A percentile compares a stretch with the other conserved stretches of the same genome.
phyloP scores from a whole-genome alignment of 2,113 vertebrate genomes.

The Hirundichthys speculiger region DNA sequence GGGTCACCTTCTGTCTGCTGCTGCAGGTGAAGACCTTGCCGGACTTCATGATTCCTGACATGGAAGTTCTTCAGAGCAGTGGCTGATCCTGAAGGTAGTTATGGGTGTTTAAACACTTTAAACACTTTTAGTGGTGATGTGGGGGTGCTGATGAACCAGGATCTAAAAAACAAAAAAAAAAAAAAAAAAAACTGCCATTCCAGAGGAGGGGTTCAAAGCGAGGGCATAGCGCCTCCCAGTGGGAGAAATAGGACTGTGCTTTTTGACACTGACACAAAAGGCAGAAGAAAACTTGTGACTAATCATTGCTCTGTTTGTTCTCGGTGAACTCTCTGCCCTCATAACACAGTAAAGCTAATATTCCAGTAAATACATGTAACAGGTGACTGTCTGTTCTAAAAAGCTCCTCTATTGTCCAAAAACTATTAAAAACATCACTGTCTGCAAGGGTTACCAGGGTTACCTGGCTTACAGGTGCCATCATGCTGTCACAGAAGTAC shows the following conservation, averaged over 20 bases:
- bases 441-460: no score
- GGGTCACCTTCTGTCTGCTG: constrained; percentile 34
- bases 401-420: no score
- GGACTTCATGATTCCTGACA: constrained; percentile 8
- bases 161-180: background rate
- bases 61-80: constrained; percentile 3
- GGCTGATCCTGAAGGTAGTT: constrained; percentile 21
- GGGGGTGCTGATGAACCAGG: constrained; percentile 28
- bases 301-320: no score
- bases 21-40: no score
- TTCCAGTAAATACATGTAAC: no score
- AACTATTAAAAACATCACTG: no score
- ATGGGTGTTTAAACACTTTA: constrained; percentile 10
- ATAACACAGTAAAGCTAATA: no score
- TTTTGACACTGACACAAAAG: background rate
- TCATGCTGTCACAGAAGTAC: no score
- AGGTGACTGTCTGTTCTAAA: no score
- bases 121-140: constrained; percentile 14
- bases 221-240: constrained; percentile 47
- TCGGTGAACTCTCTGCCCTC: no score
- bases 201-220: constrained; percentile 4
- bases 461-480: no score
- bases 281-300: background rate
- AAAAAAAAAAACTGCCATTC: background rate
- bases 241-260: constrained; percentile 38